These are phyloP conservation scores for Bettongia penicillata DNA, from an alignment of 2,113 vertebrate genomes.

Conservation along the genomic window DNA sequence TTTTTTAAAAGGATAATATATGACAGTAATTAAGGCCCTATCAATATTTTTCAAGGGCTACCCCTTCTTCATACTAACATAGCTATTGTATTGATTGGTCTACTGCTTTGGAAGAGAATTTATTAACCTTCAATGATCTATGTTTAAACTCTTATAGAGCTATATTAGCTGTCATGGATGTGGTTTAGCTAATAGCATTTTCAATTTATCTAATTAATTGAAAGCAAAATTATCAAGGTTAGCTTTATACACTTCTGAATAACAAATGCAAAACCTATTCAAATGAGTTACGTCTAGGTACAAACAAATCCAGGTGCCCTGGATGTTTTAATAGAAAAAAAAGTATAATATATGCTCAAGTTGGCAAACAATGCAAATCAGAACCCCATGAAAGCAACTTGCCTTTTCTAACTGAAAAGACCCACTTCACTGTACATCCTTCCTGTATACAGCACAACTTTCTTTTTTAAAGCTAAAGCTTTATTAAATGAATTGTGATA, in stretches of 20 bases:
- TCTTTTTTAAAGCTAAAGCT: constrained; percentile 91
- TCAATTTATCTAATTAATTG: constrained; percentile 75
- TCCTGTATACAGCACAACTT: constrained; percentile 94
- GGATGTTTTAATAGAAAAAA: constrained; percentile 84
- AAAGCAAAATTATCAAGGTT: constrained; percentile 81
- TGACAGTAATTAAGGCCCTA: constrained; percentile 86
- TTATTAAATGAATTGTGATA: constrained; percentile 94
- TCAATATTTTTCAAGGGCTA: constrained; percentile 76
- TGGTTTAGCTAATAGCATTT: constrained; percentile 75
- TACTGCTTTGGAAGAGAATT: constrained; percentile 76
- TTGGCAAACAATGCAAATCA: constrained; percentile 87
- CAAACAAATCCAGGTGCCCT: constrained; percentile 78
- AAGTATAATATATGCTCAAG: constrained; percentile 86
- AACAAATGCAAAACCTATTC: constrained; percentile 83
- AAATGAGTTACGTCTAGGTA: constrained; percentile 83
- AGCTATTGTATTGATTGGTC: constrained; percentile 66
- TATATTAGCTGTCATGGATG: constrained; percentile 63
- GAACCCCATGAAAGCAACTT: constrained; percentile 90
- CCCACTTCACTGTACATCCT: constrained; percentile 88
- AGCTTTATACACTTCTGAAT: constrained; percentile 80
- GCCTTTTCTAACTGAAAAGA: constrained; percentile 92
- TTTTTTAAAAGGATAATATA: constrained; percentile 72
- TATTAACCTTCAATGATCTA: constrained; percentile 77
- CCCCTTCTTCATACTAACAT: constrained; percentile 38
- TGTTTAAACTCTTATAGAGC: constrained; percentile 74